Evolutionary conservation across 2,888 invertebrate species (phyloP), one percentile per base, ranked within the genome.

Genomic region (Spilarctia lutea): DNA sequence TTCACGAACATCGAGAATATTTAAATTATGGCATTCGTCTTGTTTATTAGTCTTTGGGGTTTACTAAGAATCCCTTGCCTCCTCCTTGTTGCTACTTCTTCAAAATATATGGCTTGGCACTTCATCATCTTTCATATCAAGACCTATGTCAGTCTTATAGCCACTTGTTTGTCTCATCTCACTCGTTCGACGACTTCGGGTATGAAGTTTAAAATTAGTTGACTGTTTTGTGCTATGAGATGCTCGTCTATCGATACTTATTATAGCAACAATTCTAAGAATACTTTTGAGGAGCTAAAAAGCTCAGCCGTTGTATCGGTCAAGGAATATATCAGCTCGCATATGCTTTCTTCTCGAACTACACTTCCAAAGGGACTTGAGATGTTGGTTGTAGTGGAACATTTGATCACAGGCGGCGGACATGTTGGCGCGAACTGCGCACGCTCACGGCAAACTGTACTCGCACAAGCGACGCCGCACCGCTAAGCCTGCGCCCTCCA

Each of bases 381-480:
- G 27, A 68, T 68, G 11, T 39, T 24, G 13, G 24, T 35, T 65
- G n/a, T 20, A 35, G 35, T 65, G 35, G 35, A 48, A 13, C 11
- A 30, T 63, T 42, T 33, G 39, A 39, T 56, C 0, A 33, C 86
- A 93, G 92, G 91, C 91, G 27, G 88, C 87, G 0, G 92, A 92
- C 71, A 78, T 81, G 77, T 33, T 85, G 65, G 79, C 88, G 7
- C 90, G 85, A 70, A 66, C 79, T 3, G 75, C 83, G 16, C 85
- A 81, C 72, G 77, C 81, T 60, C 88, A 88, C 76, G 79, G 81
- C 79, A 94, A 93, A 85, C 74, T 82, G 81, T 91, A 91, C 88
- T 83, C 88, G 24, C 91, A 92, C 90, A 94, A 94, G 88, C 90
- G 94, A 30, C 91, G 94, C 4, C 92, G 94, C 72, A 88, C 87